Evolutionary conservation across 2,113 vertebrate genomes (phyloP).

Genomic region (Ciconia stormi): DNA sequence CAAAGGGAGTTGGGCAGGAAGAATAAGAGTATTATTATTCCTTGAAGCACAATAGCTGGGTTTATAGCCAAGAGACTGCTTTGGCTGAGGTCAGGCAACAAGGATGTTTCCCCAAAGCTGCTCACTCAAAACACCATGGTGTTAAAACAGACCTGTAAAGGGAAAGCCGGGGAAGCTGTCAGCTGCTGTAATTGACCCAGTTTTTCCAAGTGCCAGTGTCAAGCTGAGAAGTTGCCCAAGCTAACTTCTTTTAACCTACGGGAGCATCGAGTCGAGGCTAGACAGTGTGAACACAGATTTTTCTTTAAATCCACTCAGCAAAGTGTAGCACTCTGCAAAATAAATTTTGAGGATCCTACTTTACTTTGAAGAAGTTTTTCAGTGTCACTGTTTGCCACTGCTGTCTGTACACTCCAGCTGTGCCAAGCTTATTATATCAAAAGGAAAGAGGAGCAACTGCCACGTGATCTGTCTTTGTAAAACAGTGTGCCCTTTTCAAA

Average conservation of each 20-base stretch:
- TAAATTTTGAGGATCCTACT: not conserved
- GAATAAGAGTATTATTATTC: not conserved
- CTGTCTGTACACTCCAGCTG: not conserved
- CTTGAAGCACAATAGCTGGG: not conserved
- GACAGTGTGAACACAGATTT: not conserved
- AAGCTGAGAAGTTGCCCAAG: not conserved
- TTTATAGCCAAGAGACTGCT: not conserved
- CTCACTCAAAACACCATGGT: not conserved
- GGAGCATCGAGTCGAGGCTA: not conserved
- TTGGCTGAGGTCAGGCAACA: not conserved
- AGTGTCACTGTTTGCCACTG: not conserved
- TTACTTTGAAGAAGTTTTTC: not conserved
- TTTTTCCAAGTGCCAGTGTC: not conserved
- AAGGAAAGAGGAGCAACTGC: not conserved
- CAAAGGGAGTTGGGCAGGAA: not conserved
- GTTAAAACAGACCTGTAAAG: not conserved
- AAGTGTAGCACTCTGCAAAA: not conserved
- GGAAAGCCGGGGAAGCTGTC: not conserved
- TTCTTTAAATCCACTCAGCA: not conserved
- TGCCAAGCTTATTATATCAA: not conserved
- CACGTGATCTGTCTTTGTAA: not conserved
- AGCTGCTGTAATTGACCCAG: not conserved
- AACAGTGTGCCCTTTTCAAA: not conserved
- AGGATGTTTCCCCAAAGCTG: not conserved
- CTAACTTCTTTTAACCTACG: not conserved